These are phyloP conservation scores for Pangasianodon gigas DNA, from an alignment of 2,113 vertebrate species.

Conservation along the genomic window DNA sequence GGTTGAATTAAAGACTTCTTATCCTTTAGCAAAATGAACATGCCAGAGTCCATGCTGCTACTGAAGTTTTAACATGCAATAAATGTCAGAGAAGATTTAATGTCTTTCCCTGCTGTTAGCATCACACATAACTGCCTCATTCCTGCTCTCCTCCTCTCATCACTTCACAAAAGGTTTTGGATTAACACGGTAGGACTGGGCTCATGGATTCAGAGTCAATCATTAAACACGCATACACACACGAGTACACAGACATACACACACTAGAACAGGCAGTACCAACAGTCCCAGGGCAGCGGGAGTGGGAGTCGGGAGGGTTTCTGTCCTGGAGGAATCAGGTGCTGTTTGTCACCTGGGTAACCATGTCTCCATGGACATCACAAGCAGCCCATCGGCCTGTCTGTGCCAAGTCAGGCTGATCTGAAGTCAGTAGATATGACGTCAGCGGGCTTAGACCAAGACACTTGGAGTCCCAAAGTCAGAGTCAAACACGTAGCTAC, in stretches of 20 bases:
- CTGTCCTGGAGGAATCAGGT: constrained; percentile 53
- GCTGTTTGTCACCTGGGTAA: constrained; percentile 50
- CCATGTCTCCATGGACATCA: constrained; percentile 49
- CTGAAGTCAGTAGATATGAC: constrained; percentile 32
- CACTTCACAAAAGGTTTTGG: constrained; percentile 26
- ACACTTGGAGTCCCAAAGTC: constrained; percentile 11
- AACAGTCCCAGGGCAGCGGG: constrained; percentile 30
- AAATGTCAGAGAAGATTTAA: constrained; percentile 27
- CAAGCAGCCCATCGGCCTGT: constrained; percentile 34
- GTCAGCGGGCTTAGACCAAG: background rate
- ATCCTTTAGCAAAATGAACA: background rate
- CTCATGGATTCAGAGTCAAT: constrained; percentile 46
- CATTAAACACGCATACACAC: constrained; percentile 49
- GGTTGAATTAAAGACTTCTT: background rate
- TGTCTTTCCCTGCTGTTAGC: background rate
- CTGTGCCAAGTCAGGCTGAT: constrained; percentile 43
- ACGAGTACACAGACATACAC: background rate
- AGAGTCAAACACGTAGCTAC: background rate
- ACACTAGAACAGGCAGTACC: constrained; percentile 22
- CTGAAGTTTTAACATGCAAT: background rate
- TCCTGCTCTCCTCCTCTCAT: background rate
- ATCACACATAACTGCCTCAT: background rate
- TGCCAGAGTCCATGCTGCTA: background rate
- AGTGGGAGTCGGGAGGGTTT: constrained; percentile 31
- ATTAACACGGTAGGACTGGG: constrained; percentile 49